phyloP scores from a whole-genome alignment of 2,797 vertebrate genomes.

The Neopelma chrysocephalum region DNA sequence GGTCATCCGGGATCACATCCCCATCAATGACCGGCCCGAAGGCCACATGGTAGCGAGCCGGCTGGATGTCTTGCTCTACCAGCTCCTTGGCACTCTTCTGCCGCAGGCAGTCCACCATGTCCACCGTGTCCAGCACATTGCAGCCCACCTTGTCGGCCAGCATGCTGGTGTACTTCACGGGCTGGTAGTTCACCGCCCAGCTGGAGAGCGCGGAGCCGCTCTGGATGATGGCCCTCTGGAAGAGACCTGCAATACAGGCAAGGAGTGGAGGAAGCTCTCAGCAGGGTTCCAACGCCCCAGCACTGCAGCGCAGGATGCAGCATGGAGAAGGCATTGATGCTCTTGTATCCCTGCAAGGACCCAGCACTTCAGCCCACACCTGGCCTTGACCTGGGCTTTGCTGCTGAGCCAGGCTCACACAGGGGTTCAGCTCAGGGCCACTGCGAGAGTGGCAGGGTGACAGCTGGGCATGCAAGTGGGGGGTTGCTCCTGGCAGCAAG shows the following conservation, averaged over 20 bases:
- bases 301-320: background rate
- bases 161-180: constrained; percentile 95
- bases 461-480: background rate
- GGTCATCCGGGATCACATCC: constrained; percentile 97
- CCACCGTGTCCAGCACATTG: constrained; percentile 94
- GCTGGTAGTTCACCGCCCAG: constrained; percentile 99
- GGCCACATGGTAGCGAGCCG: constrained; percentile 95
- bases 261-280: background rate
- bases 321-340: background rate
- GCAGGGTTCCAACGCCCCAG: background rate
- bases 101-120: constrained; percentile 97
- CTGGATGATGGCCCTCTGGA: constrained; percentile 98
- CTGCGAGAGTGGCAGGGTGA: background rate
- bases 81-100: constrained; percentile 96
- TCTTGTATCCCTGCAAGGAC: background rate
- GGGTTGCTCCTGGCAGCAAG: background rate
- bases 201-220: constrained; percentile 97
- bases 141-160: constrained; percentile 97
- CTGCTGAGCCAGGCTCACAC: background rate
- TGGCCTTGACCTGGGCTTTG: background rate
- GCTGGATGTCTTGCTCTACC: constrained; percentile 98
- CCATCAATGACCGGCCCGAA: constrained; percentile 98
- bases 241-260: constrained; percentile 85
- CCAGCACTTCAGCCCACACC: background rate
- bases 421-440: background rate